Base-by-base conservation (phyloP, 2,888 invertebrate species). In the Drosophila emarginata region DNA sequence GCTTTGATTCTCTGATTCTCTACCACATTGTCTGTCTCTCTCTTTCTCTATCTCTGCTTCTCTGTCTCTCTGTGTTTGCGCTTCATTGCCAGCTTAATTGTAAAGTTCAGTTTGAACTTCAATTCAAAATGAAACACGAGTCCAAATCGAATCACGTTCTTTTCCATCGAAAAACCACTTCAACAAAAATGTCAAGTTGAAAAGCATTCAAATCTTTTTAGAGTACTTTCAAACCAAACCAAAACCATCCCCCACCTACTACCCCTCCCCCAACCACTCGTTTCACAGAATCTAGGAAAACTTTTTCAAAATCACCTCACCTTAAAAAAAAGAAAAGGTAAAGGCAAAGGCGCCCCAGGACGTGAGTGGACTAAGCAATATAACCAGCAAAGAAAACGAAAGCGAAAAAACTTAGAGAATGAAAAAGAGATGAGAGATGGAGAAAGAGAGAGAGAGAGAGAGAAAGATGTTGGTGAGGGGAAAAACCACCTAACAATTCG, bases 261-360 rank as follows among this genome's bases (percentile, higher is more conserved):
- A 26, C 6, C 4, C 26, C 4, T 15, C 9, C 40, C 0, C 14
- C 40, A n/a, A n/a, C 18, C 9, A 2, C 9, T 11, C 40, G 0
- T 11, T 4, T 12, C 4, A 4, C 11, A 3, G 11, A 4, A 52
- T 51, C 64, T 72, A 64, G 54, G 56, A 64, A 64, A 80, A 77
- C 78, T 69, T 82, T 87, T 85, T 81, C 64, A 82, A 82, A 80
- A 81, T 87, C 87, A 84, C 81, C 81, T 85, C 82, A 81, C 81
- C 87, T 85, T 56, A 64, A 36, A 77, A 71, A 18, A 54, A 26
- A 32, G 52, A 26, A 78, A 64, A 54, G 12, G 11, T 18, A 45
- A 45, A 45, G 45, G 45, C 18, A 39, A 39, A 39, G 39, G 39
- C 45, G 32, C 45, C 45, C 56, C 60, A 52, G 58, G 62, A 83